These are phyloP conservation scores for Cephus pulcher DNA, from an alignment of 2,888 invertebrate species.

Conservation along the genomic window DNA sequence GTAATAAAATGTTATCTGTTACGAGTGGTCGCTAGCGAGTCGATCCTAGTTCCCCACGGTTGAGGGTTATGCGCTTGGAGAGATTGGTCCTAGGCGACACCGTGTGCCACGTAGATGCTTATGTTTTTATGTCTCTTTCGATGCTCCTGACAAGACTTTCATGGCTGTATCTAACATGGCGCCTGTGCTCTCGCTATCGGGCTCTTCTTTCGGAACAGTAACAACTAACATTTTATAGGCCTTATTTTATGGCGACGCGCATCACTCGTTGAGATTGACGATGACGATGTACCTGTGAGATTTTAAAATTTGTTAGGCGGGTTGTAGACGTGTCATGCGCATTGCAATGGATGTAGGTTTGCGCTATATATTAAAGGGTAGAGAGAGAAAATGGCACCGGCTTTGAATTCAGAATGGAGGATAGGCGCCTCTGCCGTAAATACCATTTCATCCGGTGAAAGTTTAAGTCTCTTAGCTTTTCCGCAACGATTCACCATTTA, in stretches of 20 bases:
- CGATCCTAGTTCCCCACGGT: constrained; percentile 14
- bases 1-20: constrained; percentile 39
- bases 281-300: not conserved
- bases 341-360: not conserved
- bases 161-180: not conserved
- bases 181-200: not conserved
- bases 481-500: constrained; percentile 55
- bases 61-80: constrained; percentile 8
- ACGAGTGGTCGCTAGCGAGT: constrained; percentile 13
- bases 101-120: not conserved
- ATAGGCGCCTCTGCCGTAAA: constrained; percentile 43
- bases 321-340: not conserved
- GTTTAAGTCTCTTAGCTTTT: constrained; percentile 59
- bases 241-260: not conserved
- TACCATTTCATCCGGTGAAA: constrained; percentile 54
- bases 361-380: not conserved
- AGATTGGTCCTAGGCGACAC: not conserved
- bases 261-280: not conserved
- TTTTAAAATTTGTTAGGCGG: not conserved
- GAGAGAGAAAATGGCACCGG: constrained; percentile 16
- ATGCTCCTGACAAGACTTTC: constrained; percentile 3
- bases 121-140: constrained; percentile 6
- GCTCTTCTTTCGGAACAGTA: not conserved
- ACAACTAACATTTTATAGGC: not conserved
- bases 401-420: constrained; percentile 21